Evolutionary conservation across 2,113 vertebrate genomes (phyloP).

Genomic region (Labeo catla): DNA sequence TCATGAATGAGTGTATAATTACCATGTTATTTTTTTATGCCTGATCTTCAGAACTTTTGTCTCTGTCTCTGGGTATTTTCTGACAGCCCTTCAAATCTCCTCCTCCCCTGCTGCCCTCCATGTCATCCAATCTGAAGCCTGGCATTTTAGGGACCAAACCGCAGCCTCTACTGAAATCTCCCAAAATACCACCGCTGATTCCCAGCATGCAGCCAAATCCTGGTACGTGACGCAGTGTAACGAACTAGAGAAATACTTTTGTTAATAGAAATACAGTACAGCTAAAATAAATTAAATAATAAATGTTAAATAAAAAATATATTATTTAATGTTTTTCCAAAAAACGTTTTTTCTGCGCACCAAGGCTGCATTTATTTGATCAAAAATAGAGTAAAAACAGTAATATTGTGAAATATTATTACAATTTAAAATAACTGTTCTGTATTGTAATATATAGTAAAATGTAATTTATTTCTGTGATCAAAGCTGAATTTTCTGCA

Average conservation of each 20-base stretch:
- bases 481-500: background rate
- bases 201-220: constrained; percentile 62
- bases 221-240: constrained; percentile 37
- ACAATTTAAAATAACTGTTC: background rate
- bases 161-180: constrained; percentile 60
- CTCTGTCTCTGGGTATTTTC: background rate
- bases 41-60: background rate
- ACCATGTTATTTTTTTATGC: background rate
- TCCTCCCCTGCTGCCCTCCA: constrained; percentile 58
- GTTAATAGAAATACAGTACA: background rate
- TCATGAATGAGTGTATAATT: background rate
- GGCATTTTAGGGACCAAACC: constrained; percentile 56
- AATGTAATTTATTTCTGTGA: background rate
- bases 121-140: constrained; percentile 50
- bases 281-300: no score
- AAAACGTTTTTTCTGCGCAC: no score
- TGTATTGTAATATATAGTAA: no score
- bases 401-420: background rate
- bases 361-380: background rate
- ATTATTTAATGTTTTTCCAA: no score
- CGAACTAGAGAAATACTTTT: background rate
- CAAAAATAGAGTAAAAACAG: background rate
- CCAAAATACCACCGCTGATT: constrained; percentile 64
- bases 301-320: no score
- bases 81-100: constrained; percentile 51